Conservation (phyloP, 2,797 vertebrate genomes). For the Australoheros facetus region DNA sequence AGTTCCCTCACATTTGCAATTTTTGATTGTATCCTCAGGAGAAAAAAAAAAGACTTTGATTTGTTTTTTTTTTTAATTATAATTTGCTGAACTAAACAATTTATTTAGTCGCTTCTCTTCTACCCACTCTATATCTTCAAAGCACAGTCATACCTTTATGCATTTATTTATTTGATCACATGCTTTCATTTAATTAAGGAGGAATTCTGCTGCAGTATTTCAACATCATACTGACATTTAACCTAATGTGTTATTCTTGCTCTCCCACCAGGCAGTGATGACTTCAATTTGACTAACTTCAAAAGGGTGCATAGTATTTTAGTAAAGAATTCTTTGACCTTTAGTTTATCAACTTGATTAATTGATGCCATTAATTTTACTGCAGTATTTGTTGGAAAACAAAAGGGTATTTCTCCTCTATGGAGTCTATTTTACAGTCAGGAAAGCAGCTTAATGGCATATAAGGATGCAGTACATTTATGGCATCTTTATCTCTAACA, state of each 20-base stretch:
- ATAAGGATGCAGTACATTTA: not conserved
- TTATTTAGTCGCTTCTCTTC: conserved; percentile 28
- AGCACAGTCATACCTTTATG: not conserved
- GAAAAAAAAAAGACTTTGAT: conserved; percentile 47
- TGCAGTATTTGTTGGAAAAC: not conserved
- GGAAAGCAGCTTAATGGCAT: not conserved
- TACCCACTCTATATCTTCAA: conserved; percentile 1
- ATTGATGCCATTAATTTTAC: not conserved
- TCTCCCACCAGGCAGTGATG: not conserved
- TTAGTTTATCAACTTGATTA: not conserved
- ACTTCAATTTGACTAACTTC: not conserved
- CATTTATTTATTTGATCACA: not conserved
- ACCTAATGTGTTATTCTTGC: not conserved
- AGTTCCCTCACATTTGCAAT: conserved; percentile 57
- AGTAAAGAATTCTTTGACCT: not conserved
- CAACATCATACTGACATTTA: not conserved
- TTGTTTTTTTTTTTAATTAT: conserved; percentile 42
- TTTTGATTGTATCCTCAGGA: conserved; percentile 66
- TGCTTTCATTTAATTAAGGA: not conserved
- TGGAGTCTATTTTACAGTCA: not conserved
- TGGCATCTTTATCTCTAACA: not conserved
- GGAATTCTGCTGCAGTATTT: not conserved
- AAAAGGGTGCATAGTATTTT: not conserved
- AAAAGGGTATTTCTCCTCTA: not conserved
- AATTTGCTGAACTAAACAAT: conserved; percentile 61